phyloP scores from a whole-genome alignment of 2,888 invertebrate genomes.

The Ellobium chinense region DNA sequence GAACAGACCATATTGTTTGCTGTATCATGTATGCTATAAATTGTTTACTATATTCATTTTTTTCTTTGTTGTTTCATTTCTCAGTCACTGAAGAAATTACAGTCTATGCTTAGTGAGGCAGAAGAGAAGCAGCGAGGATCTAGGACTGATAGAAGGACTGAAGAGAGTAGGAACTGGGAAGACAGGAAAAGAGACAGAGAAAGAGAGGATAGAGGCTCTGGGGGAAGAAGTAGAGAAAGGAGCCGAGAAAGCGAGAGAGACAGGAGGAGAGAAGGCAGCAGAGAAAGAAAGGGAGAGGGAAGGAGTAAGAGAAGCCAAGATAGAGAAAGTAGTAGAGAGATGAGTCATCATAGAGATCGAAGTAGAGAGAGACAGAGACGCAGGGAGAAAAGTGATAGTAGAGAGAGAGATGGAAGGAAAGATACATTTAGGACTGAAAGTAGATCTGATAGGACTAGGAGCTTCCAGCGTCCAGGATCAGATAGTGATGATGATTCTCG shows the following conservation, averaged over 20 bases:
- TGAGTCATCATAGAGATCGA: background rate
- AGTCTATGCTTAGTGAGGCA: conserved; percentile 81
- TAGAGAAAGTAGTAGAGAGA: background rate
- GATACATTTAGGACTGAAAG: background rate
- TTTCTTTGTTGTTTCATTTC: no score
- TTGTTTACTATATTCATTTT: no score
- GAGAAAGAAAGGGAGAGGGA: conserved; percentile 16
- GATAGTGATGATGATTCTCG: background rate
- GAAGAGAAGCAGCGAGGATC: conserved; percentile 71
- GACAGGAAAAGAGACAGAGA: conserved; percentile 33
- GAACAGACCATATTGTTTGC: no score
- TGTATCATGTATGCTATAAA: no score
- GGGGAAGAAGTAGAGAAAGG: conserved; percentile 31
- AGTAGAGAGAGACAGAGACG: background rate
- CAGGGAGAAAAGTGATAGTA: background rate
- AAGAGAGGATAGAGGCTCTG: conserved; percentile 10
- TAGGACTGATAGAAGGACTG: conserved; percentile 39
- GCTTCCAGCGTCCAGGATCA: conserved; percentile 8
- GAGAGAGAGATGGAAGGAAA: background rate
- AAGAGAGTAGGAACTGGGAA: conserved; percentile 37
- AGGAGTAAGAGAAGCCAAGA: background rate
- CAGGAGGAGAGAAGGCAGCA: conserved; percentile 27
- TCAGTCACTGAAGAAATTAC: conserved; percentile 81
- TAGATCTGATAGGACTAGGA: background rate
- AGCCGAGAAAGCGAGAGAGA: conserved; percentile 36